Evolutionary conservation across 2,888 invertebrate genomes (phyloP).

Genomic region (Clunio marinus): DNA sequence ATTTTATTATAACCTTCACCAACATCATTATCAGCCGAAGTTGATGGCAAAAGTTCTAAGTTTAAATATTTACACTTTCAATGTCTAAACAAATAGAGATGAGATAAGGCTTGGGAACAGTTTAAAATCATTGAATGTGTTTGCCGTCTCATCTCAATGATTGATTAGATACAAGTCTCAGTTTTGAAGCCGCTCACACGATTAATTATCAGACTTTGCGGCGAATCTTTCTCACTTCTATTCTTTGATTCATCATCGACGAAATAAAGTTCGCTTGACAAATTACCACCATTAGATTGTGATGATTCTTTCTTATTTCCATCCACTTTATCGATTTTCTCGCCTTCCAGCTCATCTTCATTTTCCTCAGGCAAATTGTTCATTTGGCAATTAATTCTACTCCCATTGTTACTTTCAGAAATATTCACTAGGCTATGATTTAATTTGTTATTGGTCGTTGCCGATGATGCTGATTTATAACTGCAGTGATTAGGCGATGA

Average conservation of each 20-base stretch:
- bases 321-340: not conserved
- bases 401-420: not conserved
- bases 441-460: constrained; percentile 8
- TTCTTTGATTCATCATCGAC: not conserved
- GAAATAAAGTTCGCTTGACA: constrained; percentile 7
- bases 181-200: constrained; percentile 29
- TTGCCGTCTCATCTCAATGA: too few species aligned
- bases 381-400: constrained; percentile 22
- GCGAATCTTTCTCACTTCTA: not conserved
- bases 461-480: not conserved
- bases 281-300: not conserved
- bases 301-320: not conserved
- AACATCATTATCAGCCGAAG: constrained; percentile 3
- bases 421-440: not conserved
- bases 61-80: not conserved
- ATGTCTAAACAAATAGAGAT: not conserved
- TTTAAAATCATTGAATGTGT: too few species aligned
- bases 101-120: constrained; percentile 20
- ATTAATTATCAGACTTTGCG: constrained; percentile 33
- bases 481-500: constrained; percentile 17
- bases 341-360: not conserved
- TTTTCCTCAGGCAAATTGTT: constrained; percentile 32
- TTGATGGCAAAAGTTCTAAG: not conserved
- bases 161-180: constrained; percentile 36
- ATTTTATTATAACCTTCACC: too few species aligned